Base-by-base conservation (phyloP, 2,888 invertebrate genomes). In the Chloroclysta siterata region DNA sequence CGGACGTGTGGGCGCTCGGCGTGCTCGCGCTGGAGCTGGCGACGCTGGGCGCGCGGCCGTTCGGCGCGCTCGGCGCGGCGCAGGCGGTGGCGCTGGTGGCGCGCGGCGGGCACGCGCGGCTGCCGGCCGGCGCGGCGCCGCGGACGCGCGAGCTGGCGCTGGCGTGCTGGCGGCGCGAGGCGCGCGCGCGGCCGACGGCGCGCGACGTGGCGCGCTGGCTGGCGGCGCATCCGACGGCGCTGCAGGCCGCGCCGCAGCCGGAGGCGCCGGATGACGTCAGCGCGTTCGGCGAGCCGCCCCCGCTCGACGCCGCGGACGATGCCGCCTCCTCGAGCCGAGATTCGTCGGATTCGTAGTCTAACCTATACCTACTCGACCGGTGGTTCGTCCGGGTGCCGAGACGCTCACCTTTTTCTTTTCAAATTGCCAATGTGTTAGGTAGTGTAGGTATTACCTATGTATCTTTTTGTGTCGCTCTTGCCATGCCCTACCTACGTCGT, bases 1-100 rank as follows among this genome's bases (percentile, higher is more conserved):
- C 97, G 0, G 98, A 98, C 84, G 95, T 97, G 46, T 98, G 98
- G 98, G 96, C 97, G 63, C 97, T 95, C 78, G 98, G 98, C 14
- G 96, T 98, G 51, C 91, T 98, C 2, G 86, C 97, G 6, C 96
- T 96, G 77, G 97, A 97, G 87, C 95, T 98, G 63, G 95, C 97
- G 62, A 97, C 98, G 1, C 97, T 98, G 83, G 98, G 98, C 7
- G 96, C 96, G 77, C 97, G 97, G 79, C 98, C 98, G 0, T 98
- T 96, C 85, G 97, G 60, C 86, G 95, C 81, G 94, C 95, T 76
- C 97, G 96, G 85, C 94, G 94, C 80, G 94, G 96, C 89, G 95
- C 96, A 44, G 80, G 97, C 80, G 95, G 95, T 84, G 65, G 69
- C 72, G 17, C 77, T 76, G 69, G 73, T 94, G 94, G 77, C 95